Conservation (phyloP, 37 sponge, comb jelly and placozoan species). For the Ephydatia muelleri region DNA sequence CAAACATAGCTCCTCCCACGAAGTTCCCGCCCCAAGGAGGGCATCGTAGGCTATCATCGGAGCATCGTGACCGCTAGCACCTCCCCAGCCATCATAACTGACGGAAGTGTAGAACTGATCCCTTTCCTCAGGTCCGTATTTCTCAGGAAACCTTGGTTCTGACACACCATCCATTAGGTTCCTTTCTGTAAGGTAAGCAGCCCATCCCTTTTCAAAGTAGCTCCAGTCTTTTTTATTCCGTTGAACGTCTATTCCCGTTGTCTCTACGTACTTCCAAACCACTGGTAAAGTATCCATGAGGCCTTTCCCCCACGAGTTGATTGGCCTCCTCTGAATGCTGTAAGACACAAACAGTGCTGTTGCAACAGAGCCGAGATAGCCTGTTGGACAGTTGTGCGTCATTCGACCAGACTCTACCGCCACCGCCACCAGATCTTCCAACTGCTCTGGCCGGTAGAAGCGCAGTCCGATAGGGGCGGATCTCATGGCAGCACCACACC, state of each 20-base stretch:
- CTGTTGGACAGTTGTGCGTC: slow-evolving; percentile 92
- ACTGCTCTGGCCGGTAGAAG: slow-evolving; percentile 63
- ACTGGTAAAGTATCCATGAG: slow-evolving; percentile 55
- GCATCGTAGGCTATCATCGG: slow-evolving; percentile 95
- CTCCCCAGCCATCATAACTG: slow-evolving; percentile 78
- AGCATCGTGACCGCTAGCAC: slow-evolving; percentile 92
- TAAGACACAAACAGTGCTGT: slow-evolving; percentile 84
- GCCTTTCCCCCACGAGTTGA: slow-evolving; percentile 74
- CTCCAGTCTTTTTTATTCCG: slow-evolving; percentile 60
- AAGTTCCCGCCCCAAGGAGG: slow-evolving; percentile 47
- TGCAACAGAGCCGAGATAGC: slow-evolving; percentile 78
- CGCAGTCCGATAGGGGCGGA: slow-evolving; percentile 82
- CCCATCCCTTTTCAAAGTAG: slow-evolving; percentile 79
- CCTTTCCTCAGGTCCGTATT: slow-evolving; percentile 43
- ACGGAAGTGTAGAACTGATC: slow-evolving; percentile 68
- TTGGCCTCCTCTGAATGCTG: slow-evolving; percentile 65
- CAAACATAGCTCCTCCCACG: slow-evolving; percentile 73
- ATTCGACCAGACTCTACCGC: slow-evolving; percentile 84
- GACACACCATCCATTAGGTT: slow-evolving; percentile 60
- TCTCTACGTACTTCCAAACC: slow-evolving; percentile 68
- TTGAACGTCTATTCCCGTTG: slow-evolving; percentile 52
- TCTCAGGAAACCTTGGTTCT: slow-evolving; percentile 58
- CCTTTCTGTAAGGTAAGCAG: slow-evolving; percentile 49
- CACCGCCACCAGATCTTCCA: slow-evolving; percentile 66
- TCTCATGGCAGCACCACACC: slow-evolving; percentile 91